Evolutionary conservation across 1,140 invertebrate genomes (phyloP).

Genomic region (Agraylea sexmaculata): DNA sequence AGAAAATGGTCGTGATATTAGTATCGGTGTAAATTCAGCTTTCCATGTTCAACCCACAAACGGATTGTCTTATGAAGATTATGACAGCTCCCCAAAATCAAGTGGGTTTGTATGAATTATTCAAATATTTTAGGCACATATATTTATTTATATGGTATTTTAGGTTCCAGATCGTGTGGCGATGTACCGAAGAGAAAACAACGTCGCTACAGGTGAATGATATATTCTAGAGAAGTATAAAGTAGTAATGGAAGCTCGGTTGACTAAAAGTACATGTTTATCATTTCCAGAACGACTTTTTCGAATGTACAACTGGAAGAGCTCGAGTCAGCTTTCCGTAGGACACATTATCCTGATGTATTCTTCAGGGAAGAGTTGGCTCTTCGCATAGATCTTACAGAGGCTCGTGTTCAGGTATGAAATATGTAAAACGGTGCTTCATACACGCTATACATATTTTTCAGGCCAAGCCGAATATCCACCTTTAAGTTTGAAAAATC

Average conservation of each 20-base stretch:
- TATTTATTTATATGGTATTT: conserved; percentile 6
- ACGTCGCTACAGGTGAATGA: conserved; percentile 18
- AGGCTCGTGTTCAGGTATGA: conserved; percentile 79
- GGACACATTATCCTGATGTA: conserved; percentile 90
- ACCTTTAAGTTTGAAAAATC: too few relatives aligned
- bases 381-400: conserved; percentile 80
- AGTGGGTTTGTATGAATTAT: conserved; percentile 1
- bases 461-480: too few relatives aligned
- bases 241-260: background rate
- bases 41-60: background rate
- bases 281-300: conserved; percentile 68
- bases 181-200: conserved; percentile 20
- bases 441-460: background rate
- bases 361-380: conserved; percentile 87
- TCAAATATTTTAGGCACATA: conserved; percentile 2
- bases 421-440: background rate
- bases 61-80: conserved; percentile 13
- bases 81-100: conserved; percentile 17
- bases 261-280: background rate
- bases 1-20: background rate
- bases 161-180: conserved; percentile 16
- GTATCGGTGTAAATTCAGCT: conserved; percentile 1
- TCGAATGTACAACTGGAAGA: conserved; percentile 89
- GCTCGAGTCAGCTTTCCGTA: conserved; percentile 88
- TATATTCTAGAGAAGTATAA: conserved; percentile 1